Base-by-base conservation (phyloP, 1,140 invertebrate species). In the Drosophila hydei region DNA sequence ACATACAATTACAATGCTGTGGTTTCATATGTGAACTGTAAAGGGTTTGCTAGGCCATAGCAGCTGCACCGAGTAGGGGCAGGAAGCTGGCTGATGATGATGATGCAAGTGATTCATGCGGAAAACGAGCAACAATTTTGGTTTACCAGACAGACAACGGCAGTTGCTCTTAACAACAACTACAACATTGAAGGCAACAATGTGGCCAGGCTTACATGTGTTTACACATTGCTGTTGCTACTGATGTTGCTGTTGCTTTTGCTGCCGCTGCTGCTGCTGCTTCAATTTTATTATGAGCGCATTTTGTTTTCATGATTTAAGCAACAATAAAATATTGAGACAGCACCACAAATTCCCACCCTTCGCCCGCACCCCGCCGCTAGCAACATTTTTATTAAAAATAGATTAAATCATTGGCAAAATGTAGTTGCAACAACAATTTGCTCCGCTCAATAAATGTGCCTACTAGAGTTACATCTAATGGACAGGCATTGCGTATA, bases 121-220 rank as follows among this genome's bases (percentile, higher is more conserved):
- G 81, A 87, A 87, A 87, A 88, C 81, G 83, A 87, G 83, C 81
- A 87, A 87, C 81, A 87, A 87, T 87, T 87, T 87, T 78, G 81
- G 81, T 87, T 87, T 81, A 87, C 81, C 81, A 87, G 83, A 72
- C 81, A 85, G 81, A 87, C 80, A 85, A 79, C 77, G 73, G 43
- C 79, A 79, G 76, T 55, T 25, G 56, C 63, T 72, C 48, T 42
- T 51, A 72, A 51, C 60, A 77, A 60, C 48, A 60, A 55, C 47
- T 62, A 60, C 30, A 79, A 64, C 18, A 51, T 21, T 45, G n/a
- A 48, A 12, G 42, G 23, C 54, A 63, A 72, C 64, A 71, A 65
- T 75, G 54, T 58, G 45, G 63, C 72, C 75, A 69, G 55, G 65
- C 72, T 76, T 85, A 84, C 80, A 85, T 87, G 77, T 85, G 81